These are phyloP conservation scores for Drosophila fungiperda DNA, from an alignment of 2,888 invertebrate species.

Conservation along the genomic window DNA sequence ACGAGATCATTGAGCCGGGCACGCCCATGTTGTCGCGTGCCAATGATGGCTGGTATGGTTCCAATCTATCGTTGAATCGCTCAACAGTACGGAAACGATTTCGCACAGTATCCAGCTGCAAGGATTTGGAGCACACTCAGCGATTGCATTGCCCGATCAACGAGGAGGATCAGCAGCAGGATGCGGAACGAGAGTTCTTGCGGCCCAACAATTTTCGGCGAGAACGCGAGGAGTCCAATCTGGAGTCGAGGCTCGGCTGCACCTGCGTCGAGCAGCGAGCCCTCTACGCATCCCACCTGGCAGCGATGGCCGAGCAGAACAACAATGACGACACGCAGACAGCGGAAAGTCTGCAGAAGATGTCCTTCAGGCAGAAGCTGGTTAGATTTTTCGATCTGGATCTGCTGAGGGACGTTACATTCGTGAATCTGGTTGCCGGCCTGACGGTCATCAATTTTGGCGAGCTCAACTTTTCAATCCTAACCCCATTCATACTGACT, in stretches of 20 bases:
- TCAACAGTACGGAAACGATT: slow-evolving; percentile 67
- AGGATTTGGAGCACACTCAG: slow-evolving; percentile 73
- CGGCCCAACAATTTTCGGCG: slow-evolving; percentile 82
- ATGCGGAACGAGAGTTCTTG: slow-evolving; percentile 63
- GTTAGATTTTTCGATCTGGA: slow-evolving; percentile 90
- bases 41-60: slow-evolving; percentile 85
- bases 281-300: slow-evolving; percentile 49
- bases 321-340: background rate
- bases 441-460: slow-evolving; percentile 90
- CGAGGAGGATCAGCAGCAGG: slow-evolving; percentile 63
- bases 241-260: slow-evolving; percentile 62
- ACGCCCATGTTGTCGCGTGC: slow-evolving; percentile 88
- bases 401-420: slow-evolving; percentile 89
- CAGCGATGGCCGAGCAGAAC: slow-evolving; percentile 2
- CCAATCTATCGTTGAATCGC: slow-evolving; percentile 70
- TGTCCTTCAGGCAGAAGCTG: slow-evolving; percentile 86
- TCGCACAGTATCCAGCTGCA: slow-evolving; percentile 75
- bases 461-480: slow-evolving; percentile 90
- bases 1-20: slow-evolving; percentile 89
- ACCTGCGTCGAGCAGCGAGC: slow-evolving; percentile 77
- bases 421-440: slow-evolving; percentile 90
- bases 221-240: slow-evolving; percentile 77
- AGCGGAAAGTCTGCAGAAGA: slow-evolving; percentile 5
- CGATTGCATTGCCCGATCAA: slow-evolving; percentile 72
- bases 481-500: slow-evolving; percentile 90